Percentiles rank a stretch among this genome's conserved stretches.
Conservation (phyloP, 2,113 vertebrate species). For the Forbesichthys agassizii region DNA sequence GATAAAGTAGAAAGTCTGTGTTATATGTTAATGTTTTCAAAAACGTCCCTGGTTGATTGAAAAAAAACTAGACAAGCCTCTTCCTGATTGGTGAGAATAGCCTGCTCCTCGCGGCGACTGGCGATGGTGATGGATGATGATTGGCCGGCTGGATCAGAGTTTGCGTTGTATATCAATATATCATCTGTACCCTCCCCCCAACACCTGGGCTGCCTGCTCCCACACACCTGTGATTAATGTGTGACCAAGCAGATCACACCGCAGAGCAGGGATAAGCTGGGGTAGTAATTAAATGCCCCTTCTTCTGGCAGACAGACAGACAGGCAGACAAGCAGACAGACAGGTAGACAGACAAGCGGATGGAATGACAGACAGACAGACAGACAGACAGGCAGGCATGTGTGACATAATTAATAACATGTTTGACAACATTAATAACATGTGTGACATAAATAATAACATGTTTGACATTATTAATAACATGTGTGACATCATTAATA, state of each 20-base stretch:
- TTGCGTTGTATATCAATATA: constrained; percentile 71
- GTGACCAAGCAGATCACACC: constrained; percentile 39
- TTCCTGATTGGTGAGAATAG: constrained; percentile 53
- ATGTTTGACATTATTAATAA: too few relatives aligned
- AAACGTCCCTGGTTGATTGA: too few relatives aligned
- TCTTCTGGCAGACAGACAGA: neutral
- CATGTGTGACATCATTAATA: too few relatives aligned
- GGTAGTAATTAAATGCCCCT: constrained; percentile 67
- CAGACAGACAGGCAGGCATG: too few relatives aligned
- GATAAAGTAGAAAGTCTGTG: too few relatives aligned
- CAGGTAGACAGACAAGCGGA: too few relatives aligned
- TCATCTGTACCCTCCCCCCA: constrained; percentile 51
- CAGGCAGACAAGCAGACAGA: neutral
- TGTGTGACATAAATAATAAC: too few relatives aligned
- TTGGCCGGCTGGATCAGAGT: constrained; percentile 69
- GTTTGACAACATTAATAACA: too few relatives aligned
- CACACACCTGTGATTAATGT: constrained; percentile 63
- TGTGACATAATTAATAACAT: too few relatives aligned
- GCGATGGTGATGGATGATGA: constrained; percentile 71
- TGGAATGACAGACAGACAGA: too few relatives aligned
- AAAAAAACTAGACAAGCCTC: neutral
- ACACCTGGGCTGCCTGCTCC: constrained; percentile 64
- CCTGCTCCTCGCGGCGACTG: constrained; percentile 52
- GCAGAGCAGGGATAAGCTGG: constrained; percentile 33
- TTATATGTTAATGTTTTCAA: too few relatives aligned